A percentile compares a stretch with the other conserved stretches of the same genome.
Conservation (phyloP, 2,888 invertebrate genomes). For the Lissonota sp. region DNA sequence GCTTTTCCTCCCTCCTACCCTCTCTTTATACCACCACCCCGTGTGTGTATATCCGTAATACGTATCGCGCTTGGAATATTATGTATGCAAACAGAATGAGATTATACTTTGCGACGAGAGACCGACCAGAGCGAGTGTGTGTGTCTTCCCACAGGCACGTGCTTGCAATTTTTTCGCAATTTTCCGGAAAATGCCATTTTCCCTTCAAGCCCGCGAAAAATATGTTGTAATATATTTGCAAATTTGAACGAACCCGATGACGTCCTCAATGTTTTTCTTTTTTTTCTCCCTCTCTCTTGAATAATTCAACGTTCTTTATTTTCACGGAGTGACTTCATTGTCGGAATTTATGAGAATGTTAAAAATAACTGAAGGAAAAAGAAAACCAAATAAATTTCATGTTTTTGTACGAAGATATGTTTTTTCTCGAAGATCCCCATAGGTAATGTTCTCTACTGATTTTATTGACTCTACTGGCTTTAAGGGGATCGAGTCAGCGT, state of each 20-base stretch:
- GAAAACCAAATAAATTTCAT: no score
- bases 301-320: slow-evolving; percentile 19
- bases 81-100: slow-evolving; percentile 47
- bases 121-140: neutral
- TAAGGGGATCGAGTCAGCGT: no score
- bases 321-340: no score
- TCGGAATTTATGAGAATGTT: no score
- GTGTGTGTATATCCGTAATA: slow-evolving; percentile 6
- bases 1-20: neutral
- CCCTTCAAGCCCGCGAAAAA: neutral
- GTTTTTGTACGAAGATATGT: no score
- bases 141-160: slow-evolving; percentile 12
- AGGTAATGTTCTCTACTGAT: no score
- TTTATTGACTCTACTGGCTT: no score
- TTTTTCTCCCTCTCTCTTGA: neutral
- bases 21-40: neutral
- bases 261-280: slow-evolving; percentile 5
- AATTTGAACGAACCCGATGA: slow-evolving; percentile 19
- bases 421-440: no score
- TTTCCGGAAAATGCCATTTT: slow-evolving; percentile 12
- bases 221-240: slow-evolving; percentile 13
- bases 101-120: slow-evolving; percentile 39
- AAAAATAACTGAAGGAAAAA: no score
- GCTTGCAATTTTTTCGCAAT: slow-evolving; percentile 13
- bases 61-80: slow-evolving; percentile 18